Conservation (phyloP, 2,797 vertebrate species). For the Sebastes trivittatus region DNA sequence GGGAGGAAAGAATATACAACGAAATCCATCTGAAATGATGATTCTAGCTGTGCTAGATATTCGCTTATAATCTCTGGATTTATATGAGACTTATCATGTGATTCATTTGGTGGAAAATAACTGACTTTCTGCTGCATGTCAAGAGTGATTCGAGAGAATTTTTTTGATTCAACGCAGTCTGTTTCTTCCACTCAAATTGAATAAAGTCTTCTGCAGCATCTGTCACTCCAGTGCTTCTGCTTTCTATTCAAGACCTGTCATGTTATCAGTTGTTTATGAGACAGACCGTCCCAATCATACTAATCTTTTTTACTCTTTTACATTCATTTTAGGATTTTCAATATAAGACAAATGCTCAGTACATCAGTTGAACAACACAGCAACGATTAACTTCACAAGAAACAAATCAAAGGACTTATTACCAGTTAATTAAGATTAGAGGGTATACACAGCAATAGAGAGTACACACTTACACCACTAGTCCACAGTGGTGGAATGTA, state of each 20-base stretch:
- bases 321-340: background rate
- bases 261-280: background rate
- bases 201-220: background rate
- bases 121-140: background rate
- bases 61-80: background rate
- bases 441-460: too few species aligned
- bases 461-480: background rate
- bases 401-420: too few species aligned
- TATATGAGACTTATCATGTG: background rate
- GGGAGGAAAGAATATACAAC: background rate
- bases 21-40: background rate
- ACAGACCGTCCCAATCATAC: background rate
- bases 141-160: background rate
- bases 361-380: background rate
- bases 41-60: background rate
- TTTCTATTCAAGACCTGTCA: constrained; percentile 1
- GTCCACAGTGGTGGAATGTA: background rate
- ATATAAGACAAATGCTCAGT: background rate
- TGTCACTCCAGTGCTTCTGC: background rate
- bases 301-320: background rate
- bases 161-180: background rate
- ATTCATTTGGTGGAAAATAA: background rate
- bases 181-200: background rate
- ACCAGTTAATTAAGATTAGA: too few species aligned
- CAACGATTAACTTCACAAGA: too few species aligned